Base-by-base conservation (phyloP, 1,140 invertebrate species). In the Heliconius himera region DNA sequence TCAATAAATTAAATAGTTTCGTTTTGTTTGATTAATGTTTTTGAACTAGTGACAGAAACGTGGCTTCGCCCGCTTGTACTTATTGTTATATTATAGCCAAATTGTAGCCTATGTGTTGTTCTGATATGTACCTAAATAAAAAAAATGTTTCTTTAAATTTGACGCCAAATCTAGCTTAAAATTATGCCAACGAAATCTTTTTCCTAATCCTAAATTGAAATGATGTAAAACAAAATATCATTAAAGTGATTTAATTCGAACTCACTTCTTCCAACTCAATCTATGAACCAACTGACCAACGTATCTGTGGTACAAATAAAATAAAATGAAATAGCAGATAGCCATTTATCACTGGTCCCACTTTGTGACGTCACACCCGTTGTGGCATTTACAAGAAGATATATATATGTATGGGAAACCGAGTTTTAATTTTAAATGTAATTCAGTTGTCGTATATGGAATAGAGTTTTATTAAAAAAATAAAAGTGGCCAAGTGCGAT, bases 311-410 rank as follows among this genome's bases (percentile, higher is more conserved):
- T 51, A 20, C 2, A 8, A 20, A 20, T 66, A n/a, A 70, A 76
- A 49, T 49, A 70, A 76, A 76, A 70, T 38, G 60, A 75, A 60
- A 75, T 66, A 60, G 36, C 60, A 9, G 60, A 46, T 66, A 18
- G 56, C 60, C 74, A 76, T 76, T 26, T 76, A 76, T 76, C 74
- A 76, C 74, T 26, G 51, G 36, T 33, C 29, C 29, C 51, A 41
- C 66, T 46, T 22, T 38, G 51, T 70, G 74, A 46, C 56, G 51
- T 76, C 74, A 60, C 56, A n/a, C 20, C 22, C 60, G 22, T n/a
- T 26, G 60, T 66, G 60, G 22, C 60, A 66, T 66, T 66, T 29
- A 66, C 60, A 29, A 29, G 22, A 66, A 66, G 60, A 66, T 66
- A 66, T 66, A 66, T 66, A 26, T 66, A 66, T 66, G 60, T 66